Evolutionary conservation across 2,797 vertebrate species (phyloP), one percentile per base, ranked within the genome.

Genomic region (Pangasius larnaudii): DNA sequence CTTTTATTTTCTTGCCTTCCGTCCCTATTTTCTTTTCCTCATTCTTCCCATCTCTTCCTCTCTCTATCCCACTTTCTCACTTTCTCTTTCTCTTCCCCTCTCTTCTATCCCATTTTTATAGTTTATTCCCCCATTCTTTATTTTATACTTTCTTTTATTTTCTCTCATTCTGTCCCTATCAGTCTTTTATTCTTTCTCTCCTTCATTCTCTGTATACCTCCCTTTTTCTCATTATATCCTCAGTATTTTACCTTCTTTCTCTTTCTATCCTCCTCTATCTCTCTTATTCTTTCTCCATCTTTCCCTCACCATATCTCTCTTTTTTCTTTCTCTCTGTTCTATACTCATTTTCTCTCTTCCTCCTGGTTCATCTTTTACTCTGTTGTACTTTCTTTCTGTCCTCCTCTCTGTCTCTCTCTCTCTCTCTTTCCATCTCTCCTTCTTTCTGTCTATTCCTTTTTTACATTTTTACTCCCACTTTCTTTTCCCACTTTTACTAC

Each of bases 341-440:
- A 14, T 71, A 1, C 33, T 22, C 33, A 19, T 49, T 80, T 16
- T 56, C 83, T 49, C 86, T 36, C 53, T 39, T 49, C 67, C 92
- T 92, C 80, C 13, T 3, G 18, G 5, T 19, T 71, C 33, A 39
- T 39, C 18, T 39, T 33, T 71, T 71, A 39, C 5, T 67, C 65
- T 67, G 30, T n/a, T 5, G 5, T 18, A 33, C 33, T 39, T 39
- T 71, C 36, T 39, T 39, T 9, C 36, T 71, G 18, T 71, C 69
- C 14, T 8, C 39, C 36, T 49, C 11, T 6, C 13, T 24, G 0
- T 49, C 24, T 14, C n/a, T 27, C 24, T n/a, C 11, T n/a, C 36
- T 5, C 4, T 72, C 61, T 46, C 42, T 74, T 92, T 92, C 84
- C 9, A 82, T 78, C 75, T 3, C 6, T 51, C 24, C 27, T 18